Evolutionary conservation across 2,113 vertebrate species (phyloP).

Genomic region (Etheostoma cragini): DNA sequence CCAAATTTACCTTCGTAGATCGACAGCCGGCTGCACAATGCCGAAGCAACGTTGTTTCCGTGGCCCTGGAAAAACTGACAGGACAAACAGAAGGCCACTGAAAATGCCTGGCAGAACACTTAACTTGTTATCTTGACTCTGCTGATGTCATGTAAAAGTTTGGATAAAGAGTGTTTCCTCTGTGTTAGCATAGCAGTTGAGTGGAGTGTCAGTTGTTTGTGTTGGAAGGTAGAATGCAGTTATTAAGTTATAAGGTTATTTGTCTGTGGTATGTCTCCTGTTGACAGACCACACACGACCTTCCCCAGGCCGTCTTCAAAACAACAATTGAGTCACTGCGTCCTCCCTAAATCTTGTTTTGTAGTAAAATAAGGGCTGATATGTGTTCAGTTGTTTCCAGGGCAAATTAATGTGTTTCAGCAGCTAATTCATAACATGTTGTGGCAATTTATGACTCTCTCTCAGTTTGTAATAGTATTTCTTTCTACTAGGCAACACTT

Average conservation of each 20-base stretch:
- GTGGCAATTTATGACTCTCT: neutral
- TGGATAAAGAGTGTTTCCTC: constrained; percentile 7
- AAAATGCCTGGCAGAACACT: constrained; percentile 30
- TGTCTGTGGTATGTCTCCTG: constrained; percentile 17
- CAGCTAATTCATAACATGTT: neutral
- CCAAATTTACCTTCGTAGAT: no score
- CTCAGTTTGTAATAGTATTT: neutral
- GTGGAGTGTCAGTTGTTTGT: neutral
- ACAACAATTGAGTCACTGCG: neutral
- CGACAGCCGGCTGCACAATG: constrained; percentile 31
- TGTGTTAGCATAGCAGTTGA: neutral
- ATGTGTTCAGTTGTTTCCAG: neutral
- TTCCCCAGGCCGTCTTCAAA: neutral
- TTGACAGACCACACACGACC: constrained; percentile 9
- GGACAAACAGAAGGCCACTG: constrained; percentile 37
- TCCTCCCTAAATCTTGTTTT: constrained; percentile 25
- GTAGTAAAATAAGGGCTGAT: neutral
- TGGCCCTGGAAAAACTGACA: constrained; percentile 37
- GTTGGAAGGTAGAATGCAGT: constrained; percentile 3
- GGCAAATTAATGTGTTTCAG: constrained; percentile 8
- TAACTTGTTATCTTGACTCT: constrained; percentile 9
- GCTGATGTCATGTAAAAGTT: constrained; percentile 33
- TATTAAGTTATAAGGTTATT: neutral
- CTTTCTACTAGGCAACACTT: no score
- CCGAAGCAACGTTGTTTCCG: constrained; percentile 21